phyloP scores from a whole-genome alignment of 2,888 invertebrate species.

The Blastobasis adustella region DNA sequence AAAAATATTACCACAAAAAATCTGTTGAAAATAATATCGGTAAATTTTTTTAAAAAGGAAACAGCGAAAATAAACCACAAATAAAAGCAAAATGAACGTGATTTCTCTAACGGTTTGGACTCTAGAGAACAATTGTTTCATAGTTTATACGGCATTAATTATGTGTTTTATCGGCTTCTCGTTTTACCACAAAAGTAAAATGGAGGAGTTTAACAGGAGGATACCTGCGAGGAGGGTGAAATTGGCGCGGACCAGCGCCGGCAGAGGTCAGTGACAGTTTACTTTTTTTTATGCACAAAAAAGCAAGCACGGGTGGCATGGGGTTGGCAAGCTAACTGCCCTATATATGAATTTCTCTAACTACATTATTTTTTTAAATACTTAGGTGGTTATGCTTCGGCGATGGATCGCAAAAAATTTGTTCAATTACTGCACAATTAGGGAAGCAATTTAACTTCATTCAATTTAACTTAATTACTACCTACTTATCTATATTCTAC shows the following conservation, averaged over 20 bases:
- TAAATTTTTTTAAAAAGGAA: neutral
- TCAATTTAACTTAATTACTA: too few relatives aligned
- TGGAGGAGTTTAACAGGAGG: constrained; percentile 40
- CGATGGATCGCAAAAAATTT: too few relatives aligned
- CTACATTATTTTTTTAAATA: too few relatives aligned
- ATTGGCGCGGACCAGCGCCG: constrained; percentile 32
- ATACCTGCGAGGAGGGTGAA: constrained; percentile 37
- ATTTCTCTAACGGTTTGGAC: constrained; percentile 56
- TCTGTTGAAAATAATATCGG: neutral
- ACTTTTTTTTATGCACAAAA: neutral
- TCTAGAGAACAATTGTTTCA: constrained; percentile 60
- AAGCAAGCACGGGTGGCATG: too few relatives aligned
- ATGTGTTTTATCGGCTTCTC: constrained; percentile 55
- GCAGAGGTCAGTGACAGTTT: constrained; percentile 39
- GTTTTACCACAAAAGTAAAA: constrained; percentile 52
- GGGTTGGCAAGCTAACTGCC: too few relatives aligned
- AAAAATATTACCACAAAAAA: too few relatives aligned
- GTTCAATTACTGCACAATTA: too few relatives aligned
- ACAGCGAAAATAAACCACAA: neutral
- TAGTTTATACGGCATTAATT: constrained; percentile 51
- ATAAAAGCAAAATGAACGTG: constrained; percentile 45
- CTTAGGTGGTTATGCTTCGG: too few relatives aligned
- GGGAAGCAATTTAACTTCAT: too few relatives aligned
- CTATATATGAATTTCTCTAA: too few relatives aligned
- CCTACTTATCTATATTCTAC: too few relatives aligned